phyloP scores from a whole-genome alignment of 2,797 vertebrate genomes.

The Eremophila alpestris region DNA sequence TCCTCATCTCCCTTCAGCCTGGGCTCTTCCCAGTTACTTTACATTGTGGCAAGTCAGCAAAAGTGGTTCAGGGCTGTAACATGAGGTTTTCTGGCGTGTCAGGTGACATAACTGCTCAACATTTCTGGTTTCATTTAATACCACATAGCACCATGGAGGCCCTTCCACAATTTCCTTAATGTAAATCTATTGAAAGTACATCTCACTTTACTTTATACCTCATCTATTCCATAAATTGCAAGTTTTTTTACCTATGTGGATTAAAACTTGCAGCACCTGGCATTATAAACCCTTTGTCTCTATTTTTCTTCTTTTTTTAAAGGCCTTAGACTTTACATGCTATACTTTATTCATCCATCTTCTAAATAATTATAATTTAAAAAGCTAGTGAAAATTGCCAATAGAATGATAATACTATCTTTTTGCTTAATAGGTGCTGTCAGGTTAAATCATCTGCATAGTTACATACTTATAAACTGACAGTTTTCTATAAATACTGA shows the following conservation, averaged over 20 bases:
- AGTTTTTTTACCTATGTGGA: background rate
- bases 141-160: background rate
- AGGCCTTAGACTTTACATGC: background rate
- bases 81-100: background rate
- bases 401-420: background rate
- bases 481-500: slow-evolving; percentile 12
- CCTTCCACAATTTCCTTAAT: background rate
- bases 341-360: background rate
- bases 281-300: background rate
- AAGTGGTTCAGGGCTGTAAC: background rate
- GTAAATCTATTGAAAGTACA: background rate
- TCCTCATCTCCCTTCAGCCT: background rate
- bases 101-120: background rate
- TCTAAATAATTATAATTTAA: background rate
- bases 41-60: background rate
- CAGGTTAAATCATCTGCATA: background rate
- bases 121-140: background rate
- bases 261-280: background rate
- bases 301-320: background rate
- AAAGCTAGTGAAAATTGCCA: background rate
- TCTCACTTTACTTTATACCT: background rate
- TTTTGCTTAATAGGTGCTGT: background rate
- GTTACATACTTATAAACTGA: background rate
- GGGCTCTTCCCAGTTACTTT: background rate
- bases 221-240: background rate